Conservation (phyloP, 2,113 vertebrate genomes). For the Cricetomys ansorgei region DNA sequence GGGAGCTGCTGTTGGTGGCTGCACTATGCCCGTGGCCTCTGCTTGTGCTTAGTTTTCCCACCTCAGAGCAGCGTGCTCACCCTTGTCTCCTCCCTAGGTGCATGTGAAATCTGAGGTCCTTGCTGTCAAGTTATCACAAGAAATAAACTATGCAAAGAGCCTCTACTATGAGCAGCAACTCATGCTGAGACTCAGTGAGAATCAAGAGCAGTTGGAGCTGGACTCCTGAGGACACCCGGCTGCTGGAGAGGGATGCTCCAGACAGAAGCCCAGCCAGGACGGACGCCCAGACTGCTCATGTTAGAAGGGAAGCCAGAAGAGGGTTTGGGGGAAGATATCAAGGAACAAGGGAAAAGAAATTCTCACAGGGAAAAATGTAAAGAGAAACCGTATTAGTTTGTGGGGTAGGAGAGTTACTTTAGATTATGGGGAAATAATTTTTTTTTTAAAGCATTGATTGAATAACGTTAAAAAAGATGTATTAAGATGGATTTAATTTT, state of each 20-base stretch:
- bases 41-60: no score
- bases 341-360: background rate
- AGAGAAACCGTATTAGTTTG: background rate
- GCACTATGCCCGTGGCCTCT: fast-evolving
- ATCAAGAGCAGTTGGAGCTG: slow-evolving; percentile 91
- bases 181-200: slow-evolving; percentile 93
- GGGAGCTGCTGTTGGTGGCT: background rate
- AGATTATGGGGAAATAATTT: slow-evolving; percentile 74
- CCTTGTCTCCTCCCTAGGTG: slow-evolving; percentile 88
- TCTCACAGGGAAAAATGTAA: background rate
- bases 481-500: slow-evolving; percentile 77
- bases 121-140: slow-evolving; percentile 96
- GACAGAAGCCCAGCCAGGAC: background rate
- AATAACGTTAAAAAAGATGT: slow-evolving; percentile 71
- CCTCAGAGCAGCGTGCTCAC: background rate
- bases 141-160: slow-evolving; percentile 99
- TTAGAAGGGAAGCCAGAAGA: background rate
- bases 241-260: background rate
- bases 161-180: slow-evolving; percentile 99
- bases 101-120: slow-evolving; percentile 95
- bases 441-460: slow-evolving; percentile 66
- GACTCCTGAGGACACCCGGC: slow-evolving; percentile 89
- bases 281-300: background rate
- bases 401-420: slow-evolving; percentile 42
- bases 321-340: background rate